Base-by-base conservation (phyloP, 1,140 invertebrate genomes). In the Oscheius sp. region DNA sequence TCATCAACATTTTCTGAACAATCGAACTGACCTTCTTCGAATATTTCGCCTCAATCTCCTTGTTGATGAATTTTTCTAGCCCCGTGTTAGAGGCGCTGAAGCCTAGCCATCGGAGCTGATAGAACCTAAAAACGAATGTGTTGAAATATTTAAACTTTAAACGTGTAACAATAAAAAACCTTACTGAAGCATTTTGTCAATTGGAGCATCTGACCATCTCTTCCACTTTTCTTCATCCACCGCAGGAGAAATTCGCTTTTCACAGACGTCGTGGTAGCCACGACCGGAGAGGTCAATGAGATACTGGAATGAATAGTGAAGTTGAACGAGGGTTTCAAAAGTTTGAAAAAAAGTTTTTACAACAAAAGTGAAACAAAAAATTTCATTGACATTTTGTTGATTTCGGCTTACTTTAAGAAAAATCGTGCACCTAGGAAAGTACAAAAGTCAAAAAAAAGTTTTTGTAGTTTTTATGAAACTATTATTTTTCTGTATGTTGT, bases 231-330 rank as follows among this genome's bases (percentile, higher is more conserved):
- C 61, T 10, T 15, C 7, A 32, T 38, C 31, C 31, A 63, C 31
- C 10, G 61, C 36, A 7, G 61, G 32, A 36, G 10, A 13, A 32
- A 63, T 63, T 26, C 35, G 31, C 1, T 38, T 63, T 32, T 63
- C 61, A 26, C 61, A 63, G 10, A 32, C 29, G 1, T 63, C 61
- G 7, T 26, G 7, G 18, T 15, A 42, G 15, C 61, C 61, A 10
- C 36, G 23, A 10, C 61, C 61, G 23, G 61, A 10, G 7, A 63
- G 18, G 26, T 63, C 61, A 13, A 63, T 26, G 10, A 63, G 31
- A 63, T 63, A 63, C 55, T 59, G 55, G 1, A 59, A 59, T 23
- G n/a, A n/a, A n/a, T n/a, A n/a, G n/a, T n/a, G n/a, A n/a, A n/a
- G n/a, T n/a, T n/a, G n/a, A n/a, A n/a, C n/a, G n/a, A n/a, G n/a